These are phyloP conservation scores for Furcula furcula DNA, from an alignment of 2,888 invertebrate species.

Conservation along the genomic window DNA sequence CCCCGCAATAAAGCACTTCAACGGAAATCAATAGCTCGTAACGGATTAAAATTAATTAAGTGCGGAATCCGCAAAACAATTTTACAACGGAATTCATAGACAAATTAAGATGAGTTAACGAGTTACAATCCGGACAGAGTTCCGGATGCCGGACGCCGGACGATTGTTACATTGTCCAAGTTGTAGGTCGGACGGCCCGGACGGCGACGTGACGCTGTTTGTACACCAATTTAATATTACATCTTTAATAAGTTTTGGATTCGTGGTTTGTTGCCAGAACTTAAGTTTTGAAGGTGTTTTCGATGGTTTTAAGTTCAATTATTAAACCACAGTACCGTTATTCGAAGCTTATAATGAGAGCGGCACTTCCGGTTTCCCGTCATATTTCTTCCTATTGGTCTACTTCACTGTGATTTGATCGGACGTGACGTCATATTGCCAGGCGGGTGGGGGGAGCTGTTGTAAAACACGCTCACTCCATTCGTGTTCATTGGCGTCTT, in stretches of 20 bases:
- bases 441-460: too few species aligned
- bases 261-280: background rate
- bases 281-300: background rate
- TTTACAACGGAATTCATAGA: slow-evolving; percentile 33
- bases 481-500: too few species aligned
- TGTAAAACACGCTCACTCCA: too few species aligned
- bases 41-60: slow-evolving; percentile 38
- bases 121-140: slow-evolving; percentile 26
- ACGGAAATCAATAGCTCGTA: slow-evolving; percentile 24
- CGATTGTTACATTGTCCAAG: slow-evolving; percentile 1
- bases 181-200: background rate
- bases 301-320: background rate
- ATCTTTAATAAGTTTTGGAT: slow-evolving; percentile 1
- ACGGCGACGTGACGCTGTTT: background rate
- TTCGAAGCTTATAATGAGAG: too few species aligned
- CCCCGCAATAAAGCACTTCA: slow-evolving; percentile 18
- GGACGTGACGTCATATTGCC: too few species aligned
- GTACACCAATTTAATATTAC: background rate
- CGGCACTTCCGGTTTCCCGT: too few species aligned
- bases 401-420: too few species aligned
- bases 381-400: too few species aligned
- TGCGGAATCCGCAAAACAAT: slow-evolving; percentile 29
- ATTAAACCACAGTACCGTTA: too few species aligned
- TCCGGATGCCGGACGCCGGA: slow-evolving; percentile 1
- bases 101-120: slow-evolving; percentile 38